Conservation (phyloP, 2,888 invertebrate species). For the Eupeodes latifasciatus region DNA sequence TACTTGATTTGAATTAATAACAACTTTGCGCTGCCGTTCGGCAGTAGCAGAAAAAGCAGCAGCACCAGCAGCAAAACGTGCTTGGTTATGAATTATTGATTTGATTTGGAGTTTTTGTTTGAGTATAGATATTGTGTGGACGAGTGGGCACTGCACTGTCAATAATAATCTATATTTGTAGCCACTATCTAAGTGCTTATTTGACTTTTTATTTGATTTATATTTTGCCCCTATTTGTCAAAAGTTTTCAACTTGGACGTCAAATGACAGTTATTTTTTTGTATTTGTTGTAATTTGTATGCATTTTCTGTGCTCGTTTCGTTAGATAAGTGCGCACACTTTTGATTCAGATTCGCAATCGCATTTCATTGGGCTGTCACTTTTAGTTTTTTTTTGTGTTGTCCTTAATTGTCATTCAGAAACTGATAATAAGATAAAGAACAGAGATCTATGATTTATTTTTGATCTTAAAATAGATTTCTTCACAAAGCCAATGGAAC, state of each 20-base stretch:
- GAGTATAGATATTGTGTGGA: too few species aligned
- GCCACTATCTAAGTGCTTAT: slow-evolving; percentile 13
- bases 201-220: slow-evolving; percentile 41
- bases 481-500: slow-evolving; percentile 35
- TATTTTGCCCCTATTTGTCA: slow-evolving; percentile 66
- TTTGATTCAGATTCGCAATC: slow-evolving; percentile 48
- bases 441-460: slow-evolving; percentile 39
- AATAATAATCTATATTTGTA: background rate
- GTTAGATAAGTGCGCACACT: slow-evolving; percentile 67
- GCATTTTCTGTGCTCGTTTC: slow-evolving; percentile 46
- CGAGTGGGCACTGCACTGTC: background rate
- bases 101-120: slow-evolving; percentile 39
- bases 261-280: slow-evolving; percentile 68
- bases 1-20: slow-evolving; percentile 73
- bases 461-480: background rate
- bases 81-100: slow-evolving; percentile 73
- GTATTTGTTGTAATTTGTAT: slow-evolving; percentile 64
- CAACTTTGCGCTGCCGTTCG: slow-evolving; percentile 48
- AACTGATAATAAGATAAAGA: slow-evolving; percentile 23
- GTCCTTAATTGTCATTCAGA: slow-evolving; percentile 53
- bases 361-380: slow-evolving; percentile 34
- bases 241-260: slow-evolving; percentile 59
- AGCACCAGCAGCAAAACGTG: background rate
- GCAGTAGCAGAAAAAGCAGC: background rate
- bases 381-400: slow-evolving; percentile 56